A percentile compares a stretch with the other conserved stretches of the same genome.
Conservation (phyloP, 2,888 invertebrate species). For the Ditylenchus weischeri region DNA sequence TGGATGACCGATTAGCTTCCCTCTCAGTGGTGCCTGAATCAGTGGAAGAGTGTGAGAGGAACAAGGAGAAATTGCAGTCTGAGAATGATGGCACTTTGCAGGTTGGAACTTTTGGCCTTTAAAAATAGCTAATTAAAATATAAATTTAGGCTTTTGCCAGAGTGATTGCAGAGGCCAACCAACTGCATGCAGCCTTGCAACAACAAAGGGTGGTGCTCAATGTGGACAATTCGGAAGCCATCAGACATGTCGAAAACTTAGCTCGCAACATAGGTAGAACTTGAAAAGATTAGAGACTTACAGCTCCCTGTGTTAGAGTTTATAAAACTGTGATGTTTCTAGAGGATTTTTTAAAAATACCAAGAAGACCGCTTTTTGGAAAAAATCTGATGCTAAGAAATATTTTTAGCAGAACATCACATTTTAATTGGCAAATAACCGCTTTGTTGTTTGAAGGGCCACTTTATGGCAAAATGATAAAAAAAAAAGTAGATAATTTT, state of each 20-base stretch:
- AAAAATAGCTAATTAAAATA: background rate
- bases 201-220: constrained; percentile 38
- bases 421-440: no score
- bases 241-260: constrained; percentile 77
- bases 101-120: background rate
- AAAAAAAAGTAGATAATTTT: no score
- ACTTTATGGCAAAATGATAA: no score
- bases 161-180: constrained; percentile 52
- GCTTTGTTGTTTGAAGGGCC: no score
- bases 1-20: constrained; percentile 43
- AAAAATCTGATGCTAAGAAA: no score
- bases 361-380: no score
- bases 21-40: constrained; percentile 37
- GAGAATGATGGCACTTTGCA: constrained; percentile 55
- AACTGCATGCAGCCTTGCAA: constrained; percentile 41
- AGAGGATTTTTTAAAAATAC: no score
- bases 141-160: constrained; percentile 45
- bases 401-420: no score
- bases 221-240: constrained; percentile 63
- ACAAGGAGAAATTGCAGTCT: constrained; percentile 49
- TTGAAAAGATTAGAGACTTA: constrained; percentile 3
- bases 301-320: background rate
- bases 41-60: constrained; percentile 46
- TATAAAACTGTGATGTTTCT: no score
- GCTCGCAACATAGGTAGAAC: constrained; percentile 24